A percentile compares a stretch with the other conserved stretches of the same genome.
phyloP scores from a whole-genome alignment of 2,113 vertebrate genomes.

The Petrocephalus microphthalmus region DNA sequence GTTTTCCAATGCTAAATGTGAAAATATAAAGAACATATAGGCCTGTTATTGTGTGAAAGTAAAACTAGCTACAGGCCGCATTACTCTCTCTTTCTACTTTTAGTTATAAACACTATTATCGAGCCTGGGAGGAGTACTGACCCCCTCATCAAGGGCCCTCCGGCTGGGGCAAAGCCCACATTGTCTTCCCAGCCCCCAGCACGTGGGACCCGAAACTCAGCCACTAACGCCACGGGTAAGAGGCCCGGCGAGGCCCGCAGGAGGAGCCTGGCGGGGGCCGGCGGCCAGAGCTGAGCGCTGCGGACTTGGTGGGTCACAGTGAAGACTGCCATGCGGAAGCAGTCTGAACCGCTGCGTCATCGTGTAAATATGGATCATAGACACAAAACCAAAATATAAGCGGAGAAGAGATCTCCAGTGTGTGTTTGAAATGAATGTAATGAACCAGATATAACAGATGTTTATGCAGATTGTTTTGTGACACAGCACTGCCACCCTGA shows the following conservation, averaged over 20 bases:
- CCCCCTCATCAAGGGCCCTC: not conserved
- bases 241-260: not conserved
- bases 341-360: not conserved
- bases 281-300: not conserved
- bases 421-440: not conserved
- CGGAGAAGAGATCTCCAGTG: not conserved
- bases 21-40: not conserved
- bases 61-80: not conserved
- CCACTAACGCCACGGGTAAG: not conserved
- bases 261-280: not conserved
- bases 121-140: not conserved
- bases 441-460: not conserved
- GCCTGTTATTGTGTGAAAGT: not conserved
- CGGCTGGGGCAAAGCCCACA: not conserved
- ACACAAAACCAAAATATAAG: not conserved
- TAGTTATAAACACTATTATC: not conserved
- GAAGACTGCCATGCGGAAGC: not conserved
- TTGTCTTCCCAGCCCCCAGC: not conserved
- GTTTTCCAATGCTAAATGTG: not conserved
- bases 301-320: not conserved
- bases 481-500: not conserved
- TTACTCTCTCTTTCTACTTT: not conserved
- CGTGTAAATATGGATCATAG: not conserved
- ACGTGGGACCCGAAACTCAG: not conserved
- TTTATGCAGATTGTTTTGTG: not conserved